Evolutionary conservation across 2,797 vertebrate species (phyloP).

Genomic region (Muscicapa comitata): DNA sequence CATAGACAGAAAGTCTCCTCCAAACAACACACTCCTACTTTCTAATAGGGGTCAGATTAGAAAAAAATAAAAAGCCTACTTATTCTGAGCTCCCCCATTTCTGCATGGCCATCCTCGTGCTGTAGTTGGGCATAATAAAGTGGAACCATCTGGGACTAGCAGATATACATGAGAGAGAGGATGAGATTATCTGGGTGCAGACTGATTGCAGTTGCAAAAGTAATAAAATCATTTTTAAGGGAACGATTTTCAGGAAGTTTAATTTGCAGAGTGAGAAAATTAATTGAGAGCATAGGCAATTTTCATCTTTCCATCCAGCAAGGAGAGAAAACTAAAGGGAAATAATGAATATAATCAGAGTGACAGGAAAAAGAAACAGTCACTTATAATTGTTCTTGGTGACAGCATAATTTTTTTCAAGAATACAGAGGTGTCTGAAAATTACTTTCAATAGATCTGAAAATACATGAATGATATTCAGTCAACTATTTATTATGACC

Average conservation of each 20-base stretch:
- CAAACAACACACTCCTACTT: not conserved
- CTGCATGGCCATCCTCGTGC: not conserved
- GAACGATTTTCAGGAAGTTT: slow-evolving; percentile 29
- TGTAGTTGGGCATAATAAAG: not conserved
- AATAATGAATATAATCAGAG: not conserved
- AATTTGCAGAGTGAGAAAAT: slow-evolving; percentile 25
- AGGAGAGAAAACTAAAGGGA: not conserved
- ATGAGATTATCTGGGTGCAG: not conserved
- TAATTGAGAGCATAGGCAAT: slow-evolving; percentile 5
- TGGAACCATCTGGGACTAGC: not conserved
- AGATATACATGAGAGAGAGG: not conserved
- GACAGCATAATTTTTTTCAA: slow-evolving; percentile 13
- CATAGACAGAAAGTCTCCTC: not conserved
- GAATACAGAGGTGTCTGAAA: not conserved
- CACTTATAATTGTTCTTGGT: not conserved
- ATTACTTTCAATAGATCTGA: not conserved
- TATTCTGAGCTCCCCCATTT: not conserved
- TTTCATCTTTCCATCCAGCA: slow-evolving; percentile 12
- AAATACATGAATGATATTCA: not conserved
- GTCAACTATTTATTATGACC: not conserved
- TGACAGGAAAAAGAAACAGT: slow-evolving; percentile 9
- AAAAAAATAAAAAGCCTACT: not conserved
- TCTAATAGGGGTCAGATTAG: not conserved
- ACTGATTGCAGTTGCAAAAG: not conserved
- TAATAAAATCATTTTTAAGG: not conserved